Evolutionary conservation across 35 echinoderm and acorn worm species (phyloP).

Genomic region (Apostichopus californicus): DNA sequence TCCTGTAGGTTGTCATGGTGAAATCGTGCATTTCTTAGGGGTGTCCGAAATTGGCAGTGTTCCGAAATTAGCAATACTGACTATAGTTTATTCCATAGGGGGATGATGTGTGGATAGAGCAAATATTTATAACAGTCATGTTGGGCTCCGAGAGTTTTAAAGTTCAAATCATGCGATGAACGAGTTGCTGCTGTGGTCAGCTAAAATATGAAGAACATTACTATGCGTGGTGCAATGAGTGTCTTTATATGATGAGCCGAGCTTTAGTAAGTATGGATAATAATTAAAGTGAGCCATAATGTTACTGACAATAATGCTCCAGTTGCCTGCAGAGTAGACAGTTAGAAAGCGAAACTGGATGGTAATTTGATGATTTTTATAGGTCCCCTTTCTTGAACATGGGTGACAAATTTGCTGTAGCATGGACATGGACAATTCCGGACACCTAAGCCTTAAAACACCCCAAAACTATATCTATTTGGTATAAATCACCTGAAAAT

Average conservation of each 20-base stretch:
- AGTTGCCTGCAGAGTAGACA: not conserved
- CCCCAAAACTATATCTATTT: too few species aligned
- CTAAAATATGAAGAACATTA: not conserved
- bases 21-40: too few species aligned
- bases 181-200: not conserved
- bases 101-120: not conserved
- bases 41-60: too few species aligned
- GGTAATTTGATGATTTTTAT: not conserved
- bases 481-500: too few species aligned
- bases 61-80: too few species aligned
- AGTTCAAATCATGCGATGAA: not conserved
- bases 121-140: too few species aligned
- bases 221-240: not conserved
- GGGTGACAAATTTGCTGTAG: conserved; percentile 8
- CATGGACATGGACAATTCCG: too few species aligned
- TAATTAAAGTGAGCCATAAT: not conserved
- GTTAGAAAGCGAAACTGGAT: not conserved
- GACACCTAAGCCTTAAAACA: too few species aligned
- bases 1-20: too few species aligned
- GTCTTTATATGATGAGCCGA: not conserved
- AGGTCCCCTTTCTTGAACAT: not conserved
- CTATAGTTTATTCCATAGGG: not conserved
- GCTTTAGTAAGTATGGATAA: not conserved
- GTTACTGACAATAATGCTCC: conserved; percentile 17
- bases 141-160: not conserved